Evolutionary conservation across 2,797 vertebrate genomes (phyloP).

Genomic region (Rousettus madagascariensis): DNA sequence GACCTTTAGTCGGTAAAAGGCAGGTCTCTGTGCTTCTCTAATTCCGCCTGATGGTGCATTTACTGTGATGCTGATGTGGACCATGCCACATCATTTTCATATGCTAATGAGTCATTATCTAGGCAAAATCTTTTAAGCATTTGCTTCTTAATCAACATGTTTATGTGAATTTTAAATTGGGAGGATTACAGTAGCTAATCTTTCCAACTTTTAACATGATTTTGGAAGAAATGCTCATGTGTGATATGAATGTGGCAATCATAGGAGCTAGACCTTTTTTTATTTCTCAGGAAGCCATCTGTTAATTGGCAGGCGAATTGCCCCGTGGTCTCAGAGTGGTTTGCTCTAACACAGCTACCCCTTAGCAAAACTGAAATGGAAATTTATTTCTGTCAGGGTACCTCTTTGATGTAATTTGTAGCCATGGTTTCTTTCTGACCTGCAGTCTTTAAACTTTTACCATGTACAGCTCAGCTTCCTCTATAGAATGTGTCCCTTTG

Average conservation of each 20-base stretch:
- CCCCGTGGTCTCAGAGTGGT: conserved; percentile 1
- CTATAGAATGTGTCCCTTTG: neutral
- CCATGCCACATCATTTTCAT: neutral
- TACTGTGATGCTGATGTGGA: neutral
- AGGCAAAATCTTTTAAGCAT: neutral
- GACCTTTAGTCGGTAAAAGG: neutral
- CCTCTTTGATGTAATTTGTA: conserved; percentile 33
- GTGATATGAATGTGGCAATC: neutral
- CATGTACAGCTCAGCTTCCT: neutral
- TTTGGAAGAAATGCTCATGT: neutral
- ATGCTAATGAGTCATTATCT: neutral
- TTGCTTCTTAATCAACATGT: neutral
- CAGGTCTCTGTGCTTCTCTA: neutral
- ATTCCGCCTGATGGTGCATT: neutral
- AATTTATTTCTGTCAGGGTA: conserved; percentile 30
- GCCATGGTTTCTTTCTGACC: neutral
- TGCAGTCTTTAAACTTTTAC: neutral
- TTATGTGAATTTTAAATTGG: conserved; percentile 28
- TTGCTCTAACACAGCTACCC: conserved; percentile 10
- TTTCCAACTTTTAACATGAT: conserved; percentile 31
- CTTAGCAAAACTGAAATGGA: conserved; percentile 34
- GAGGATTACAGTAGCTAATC: neutral
- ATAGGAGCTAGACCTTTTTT: conserved; percentile 20
- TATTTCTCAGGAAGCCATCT: conserved; percentile 48
- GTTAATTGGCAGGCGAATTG: conserved; percentile 49